Evolutionary conservation across 2,888 invertebrate genomes (phyloP).

Genomic region (Plebejus argus): DNA sequence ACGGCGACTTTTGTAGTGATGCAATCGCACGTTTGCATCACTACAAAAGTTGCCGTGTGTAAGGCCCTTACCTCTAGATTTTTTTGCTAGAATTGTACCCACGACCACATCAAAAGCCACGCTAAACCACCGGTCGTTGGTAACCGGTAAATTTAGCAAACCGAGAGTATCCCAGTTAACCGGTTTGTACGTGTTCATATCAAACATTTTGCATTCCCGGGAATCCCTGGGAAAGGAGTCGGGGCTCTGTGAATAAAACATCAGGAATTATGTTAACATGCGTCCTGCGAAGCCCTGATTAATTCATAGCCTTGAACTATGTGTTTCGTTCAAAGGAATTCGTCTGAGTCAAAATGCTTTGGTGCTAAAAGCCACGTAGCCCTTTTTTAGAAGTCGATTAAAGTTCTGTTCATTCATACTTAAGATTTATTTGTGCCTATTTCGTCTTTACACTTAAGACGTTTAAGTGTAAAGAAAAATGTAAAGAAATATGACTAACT

Average conservation of each 20-base stretch:
- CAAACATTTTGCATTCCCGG: constrained; percentile 36
- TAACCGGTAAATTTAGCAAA: constrained; percentile 7
- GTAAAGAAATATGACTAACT: too few species aligned
- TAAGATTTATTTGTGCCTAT: neutral
- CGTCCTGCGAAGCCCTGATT: constrained; percentile 41
- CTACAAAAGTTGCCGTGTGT: too few species aligned
- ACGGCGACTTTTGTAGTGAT: too few species aligned
- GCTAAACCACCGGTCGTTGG: neutral
- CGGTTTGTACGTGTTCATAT: constrained; percentile 25
- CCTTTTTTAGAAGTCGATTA: neutral
- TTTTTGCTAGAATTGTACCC: neutral
- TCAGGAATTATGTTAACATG: constrained; percentile 45
- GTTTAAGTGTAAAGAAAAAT: too few species aligned
- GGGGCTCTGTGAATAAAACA: constrained; percentile 44
- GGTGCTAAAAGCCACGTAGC: neutral
- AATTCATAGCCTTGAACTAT: constrained; percentile 41
- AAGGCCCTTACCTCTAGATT: too few species aligned
- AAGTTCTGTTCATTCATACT: too few species aligned
- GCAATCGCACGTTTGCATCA: too few species aligned
- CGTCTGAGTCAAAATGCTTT: neutral
- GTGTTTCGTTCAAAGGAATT: constrained; percentile 32
- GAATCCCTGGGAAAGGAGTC: constrained; percentile 31
- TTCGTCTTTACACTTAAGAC: too few species aligned
- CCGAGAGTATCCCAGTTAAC: neutral
- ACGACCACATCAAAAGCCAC: neutral